Percentiles rank a stretch among this genome's conserved stretches.
These are phyloP conservation scores for Sebastes steindachneri DNA, from an alignment of 2,797 vertebrate species.

Conservation along the genomic window DNA sequence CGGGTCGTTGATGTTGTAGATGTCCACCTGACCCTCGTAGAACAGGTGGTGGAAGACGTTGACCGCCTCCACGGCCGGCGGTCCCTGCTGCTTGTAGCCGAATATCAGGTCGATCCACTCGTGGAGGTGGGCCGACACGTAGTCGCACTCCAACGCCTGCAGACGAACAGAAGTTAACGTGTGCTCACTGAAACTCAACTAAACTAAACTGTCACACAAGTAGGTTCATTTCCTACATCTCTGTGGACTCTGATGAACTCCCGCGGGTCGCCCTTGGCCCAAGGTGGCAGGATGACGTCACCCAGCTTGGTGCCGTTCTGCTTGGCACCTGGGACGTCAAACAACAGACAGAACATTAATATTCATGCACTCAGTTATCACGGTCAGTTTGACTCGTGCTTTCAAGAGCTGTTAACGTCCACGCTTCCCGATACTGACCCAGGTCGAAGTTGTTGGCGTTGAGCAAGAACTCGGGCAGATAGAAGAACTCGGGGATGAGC, in stretches of 20 bases:
- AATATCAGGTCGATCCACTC: slow-evolving; percentile 99
- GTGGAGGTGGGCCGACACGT: slow-evolving; percentile 95
- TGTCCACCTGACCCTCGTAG: slow-evolving; percentile 99
- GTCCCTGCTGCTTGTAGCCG: slow-evolving; percentile 98
- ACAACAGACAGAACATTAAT: not conserved
- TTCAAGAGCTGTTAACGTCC: fast-evolving
- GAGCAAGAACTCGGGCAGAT: slow-evolving; percentile 95
- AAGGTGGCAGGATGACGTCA: slow-evolving; percentile 94
- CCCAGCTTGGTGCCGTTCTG: slow-evolving; percentile 96
- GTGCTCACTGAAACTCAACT: fast-evolving
- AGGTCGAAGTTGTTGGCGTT: slow-evolving; percentile 99
- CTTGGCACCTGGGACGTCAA: slow-evolving; percentile 87
- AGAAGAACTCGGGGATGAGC: slow-evolving; percentile 99
- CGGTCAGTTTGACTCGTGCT: not conserved
- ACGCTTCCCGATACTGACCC: slow-evolving; percentile 76
- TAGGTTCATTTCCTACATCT: slow-evolving; percentile 79
- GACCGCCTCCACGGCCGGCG: slow-evolving; percentile 94
- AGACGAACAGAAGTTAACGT: not conserved
- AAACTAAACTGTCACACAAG: fast-evolving
- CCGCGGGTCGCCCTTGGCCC: slow-evolving; percentile 97
- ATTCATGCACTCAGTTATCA: not conserved
- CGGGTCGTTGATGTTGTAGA: slow-evolving; percentile 99
- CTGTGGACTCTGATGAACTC: slow-evolving; percentile 98
- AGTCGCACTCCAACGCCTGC: slow-evolving; percentile 98
- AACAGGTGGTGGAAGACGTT: slow-evolving; percentile 99